Conservation (phyloP, 2,113 vertebrate species). For the Stegastes partitus region DNA sequence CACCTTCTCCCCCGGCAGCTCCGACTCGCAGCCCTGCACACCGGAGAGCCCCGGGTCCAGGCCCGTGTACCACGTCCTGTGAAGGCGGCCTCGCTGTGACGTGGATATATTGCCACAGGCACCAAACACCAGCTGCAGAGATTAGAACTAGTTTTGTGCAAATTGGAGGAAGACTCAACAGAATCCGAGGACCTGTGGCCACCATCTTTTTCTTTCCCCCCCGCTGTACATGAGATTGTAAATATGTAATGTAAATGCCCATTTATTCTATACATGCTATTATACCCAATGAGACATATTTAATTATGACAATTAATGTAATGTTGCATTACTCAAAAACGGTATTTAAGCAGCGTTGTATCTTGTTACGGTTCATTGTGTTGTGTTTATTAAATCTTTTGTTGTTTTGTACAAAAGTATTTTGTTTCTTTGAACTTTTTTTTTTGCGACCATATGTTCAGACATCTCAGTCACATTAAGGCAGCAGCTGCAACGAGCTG, state of each 20-base stretch:
- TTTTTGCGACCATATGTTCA: neutral
- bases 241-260: conserved; percentile 82
- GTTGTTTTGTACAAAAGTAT: conserved; percentile 37
- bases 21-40: conserved; percentile 89
- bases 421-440: neutral
- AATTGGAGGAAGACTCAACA: conserved; percentile 18
- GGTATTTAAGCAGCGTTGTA: conserved; percentile 74
- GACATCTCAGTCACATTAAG: neutral
- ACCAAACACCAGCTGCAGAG: conserved; percentile 28
- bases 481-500: neutral
- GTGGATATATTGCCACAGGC: conserved; percentile 16
- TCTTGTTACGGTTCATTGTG: conserved; percentile 42
- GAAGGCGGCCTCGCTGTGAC: conserved; percentile 65
- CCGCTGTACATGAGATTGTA: conserved; percentile 84
- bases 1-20: conserved; percentile 85
- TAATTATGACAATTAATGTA: conserved; percentile 73
- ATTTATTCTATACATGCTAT: conserved; percentile 78
- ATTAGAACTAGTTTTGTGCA: conserved; percentile 45
- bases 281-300: conserved; percentile 80
- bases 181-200: conserved; percentile 16
- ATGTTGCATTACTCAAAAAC: conserved; percentile 67
- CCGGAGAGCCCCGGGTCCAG: conserved; percentile 86
- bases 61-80: conserved; percentile 95
- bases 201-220: neutral
- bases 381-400: conserved; percentile 55